Conservation (phyloP, 2,888 invertebrate genomes). For the Trimorus sp. region DNA sequence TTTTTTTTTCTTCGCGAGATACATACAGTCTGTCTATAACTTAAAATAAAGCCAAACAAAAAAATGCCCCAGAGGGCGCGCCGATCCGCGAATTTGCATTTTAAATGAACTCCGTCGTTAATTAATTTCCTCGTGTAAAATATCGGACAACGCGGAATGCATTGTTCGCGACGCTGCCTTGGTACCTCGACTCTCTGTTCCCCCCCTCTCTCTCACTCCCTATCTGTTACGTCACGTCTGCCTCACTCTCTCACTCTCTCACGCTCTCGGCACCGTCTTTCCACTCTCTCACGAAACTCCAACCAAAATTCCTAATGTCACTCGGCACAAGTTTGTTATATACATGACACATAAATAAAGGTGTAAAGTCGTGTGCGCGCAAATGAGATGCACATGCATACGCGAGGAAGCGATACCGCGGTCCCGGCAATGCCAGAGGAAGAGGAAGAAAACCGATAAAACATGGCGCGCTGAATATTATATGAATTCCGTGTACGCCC, state of each 20-base stretch:
- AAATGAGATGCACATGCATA: slow-evolving; percentile 75
- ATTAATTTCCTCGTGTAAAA: slow-evolving; percentile 46
- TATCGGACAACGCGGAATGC: slow-evolving; percentile 44
- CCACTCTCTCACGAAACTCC: slow-evolving; percentile 57
- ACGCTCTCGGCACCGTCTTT: slow-evolving; percentile 62
- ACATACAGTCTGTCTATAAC: no score
- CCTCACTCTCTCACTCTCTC: slow-evolving; percentile 39
- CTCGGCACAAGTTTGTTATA: slow-evolving; percentile 60
- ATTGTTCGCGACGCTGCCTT: slow-evolving; percentile 45
- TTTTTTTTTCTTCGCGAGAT: no score
- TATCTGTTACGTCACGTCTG: slow-evolving; percentile 66
- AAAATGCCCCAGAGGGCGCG: no score
- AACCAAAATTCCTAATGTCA: slow-evolving; percentile 61
- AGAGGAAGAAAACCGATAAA: slow-evolving; percentile 61
- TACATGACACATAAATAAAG: slow-evolving; percentile 62
- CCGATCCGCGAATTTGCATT: no score
- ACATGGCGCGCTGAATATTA: slow-evolving; percentile 53
- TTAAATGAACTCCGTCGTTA: slow-evolving; percentile 14
- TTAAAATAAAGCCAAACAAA: no score
- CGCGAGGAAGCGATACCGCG: slow-evolving; percentile 68
- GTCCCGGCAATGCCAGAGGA: slow-evolving; percentile 67
- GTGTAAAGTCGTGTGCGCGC: slow-evolving; percentile 70
- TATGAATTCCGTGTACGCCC: slow-evolving; percentile 44
- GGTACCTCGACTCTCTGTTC: slow-evolving; percentile 1
- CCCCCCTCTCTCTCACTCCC: slow-evolving; percentile 38